A percentile compares a stretch with the other conserved stretches of the same genome.
Conservation (phyloP, 2,797 vertebrate species). For the Sebastolobus alascanus region DNA sequence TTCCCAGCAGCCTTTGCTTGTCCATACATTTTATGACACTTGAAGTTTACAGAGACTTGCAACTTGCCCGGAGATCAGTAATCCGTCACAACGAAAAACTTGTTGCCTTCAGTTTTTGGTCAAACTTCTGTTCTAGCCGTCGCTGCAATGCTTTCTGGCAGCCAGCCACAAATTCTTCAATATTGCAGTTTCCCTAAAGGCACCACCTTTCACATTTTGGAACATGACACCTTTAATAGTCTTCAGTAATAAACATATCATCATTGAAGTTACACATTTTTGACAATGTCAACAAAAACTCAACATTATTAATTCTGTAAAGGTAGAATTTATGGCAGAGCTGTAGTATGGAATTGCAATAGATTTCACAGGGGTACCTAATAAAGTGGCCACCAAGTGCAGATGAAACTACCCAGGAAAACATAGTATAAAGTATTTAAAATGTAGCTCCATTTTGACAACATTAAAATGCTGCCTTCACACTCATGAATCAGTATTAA, state of each 20-base stretch:
- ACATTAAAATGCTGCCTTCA: background rate
- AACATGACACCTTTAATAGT: background rate
- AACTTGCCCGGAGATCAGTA: background rate
- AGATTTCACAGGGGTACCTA: background rate
- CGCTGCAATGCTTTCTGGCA: background rate
- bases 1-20: constrained; percentile 9
- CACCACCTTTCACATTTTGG: background rate
- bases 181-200: background rate
- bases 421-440: background rate
- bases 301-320: background rate
- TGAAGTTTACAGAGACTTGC: constrained; percentile 17
- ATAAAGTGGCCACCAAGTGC: too few relatives aligned
- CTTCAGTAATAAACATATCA: background rate
- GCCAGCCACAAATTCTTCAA: background rate
- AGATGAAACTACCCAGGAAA: background rate
- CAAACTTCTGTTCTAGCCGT: background rate
- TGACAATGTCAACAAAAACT: background rate
- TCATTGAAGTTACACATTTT: background rate
- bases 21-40: constrained; percentile 13
- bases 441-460: background rate
- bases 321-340: too few relatives aligned
- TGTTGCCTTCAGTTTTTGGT: constrained; percentile 19
- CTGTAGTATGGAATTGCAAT: background rate
- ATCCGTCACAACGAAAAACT: constrained; percentile 13
- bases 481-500: background rate